Evolutionary conservation across 1,140 invertebrate species (phyloP).

Genomic region (Lepidurus arcticus): DNA sequence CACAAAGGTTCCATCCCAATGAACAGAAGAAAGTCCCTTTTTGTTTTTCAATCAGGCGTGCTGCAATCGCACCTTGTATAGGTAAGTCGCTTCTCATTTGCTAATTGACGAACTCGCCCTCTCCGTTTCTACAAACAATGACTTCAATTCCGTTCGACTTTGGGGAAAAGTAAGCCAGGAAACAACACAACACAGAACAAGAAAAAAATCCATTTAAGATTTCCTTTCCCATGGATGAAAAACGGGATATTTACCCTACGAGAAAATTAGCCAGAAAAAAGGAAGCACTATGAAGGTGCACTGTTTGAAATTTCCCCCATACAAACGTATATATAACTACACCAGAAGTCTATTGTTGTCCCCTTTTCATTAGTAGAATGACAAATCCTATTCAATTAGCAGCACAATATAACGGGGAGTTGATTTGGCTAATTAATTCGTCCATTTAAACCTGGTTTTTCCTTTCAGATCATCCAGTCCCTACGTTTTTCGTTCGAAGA

Average conservation of each 20-base stretch:
- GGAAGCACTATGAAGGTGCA: not conserved
- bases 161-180: not conserved
- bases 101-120: constrained; percentile 15
- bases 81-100: constrained; percentile 15
- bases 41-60: not conserved
- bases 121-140: not conserved
- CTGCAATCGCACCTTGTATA: constrained; percentile 3
- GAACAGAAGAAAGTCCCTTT: not conserved
- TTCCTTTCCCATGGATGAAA: constrained; percentile 9
- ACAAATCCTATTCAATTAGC: constrained; percentile 12
- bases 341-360: not conserved
- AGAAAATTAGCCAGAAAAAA: not conserved
- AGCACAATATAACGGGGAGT: not conserved
- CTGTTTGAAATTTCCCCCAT: not conserved
- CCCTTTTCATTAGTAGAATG: not conserved
- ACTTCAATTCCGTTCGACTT: not conserved
- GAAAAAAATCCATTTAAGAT: not conserved
- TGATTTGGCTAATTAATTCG: constrained; percentile 28
- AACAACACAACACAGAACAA: too few species aligned
- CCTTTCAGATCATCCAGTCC: not conserved
- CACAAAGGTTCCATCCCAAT: not conserved
- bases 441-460: not conserved
- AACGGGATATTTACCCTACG: not conserved
- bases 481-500: not conserved
- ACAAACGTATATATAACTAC: not conserved